A percentile compares a stretch with the other conserved stretches of the same genome.
Conservation (phyloP, 2,797 vertebrate species). For the Gorsachius magnificus region DNA sequence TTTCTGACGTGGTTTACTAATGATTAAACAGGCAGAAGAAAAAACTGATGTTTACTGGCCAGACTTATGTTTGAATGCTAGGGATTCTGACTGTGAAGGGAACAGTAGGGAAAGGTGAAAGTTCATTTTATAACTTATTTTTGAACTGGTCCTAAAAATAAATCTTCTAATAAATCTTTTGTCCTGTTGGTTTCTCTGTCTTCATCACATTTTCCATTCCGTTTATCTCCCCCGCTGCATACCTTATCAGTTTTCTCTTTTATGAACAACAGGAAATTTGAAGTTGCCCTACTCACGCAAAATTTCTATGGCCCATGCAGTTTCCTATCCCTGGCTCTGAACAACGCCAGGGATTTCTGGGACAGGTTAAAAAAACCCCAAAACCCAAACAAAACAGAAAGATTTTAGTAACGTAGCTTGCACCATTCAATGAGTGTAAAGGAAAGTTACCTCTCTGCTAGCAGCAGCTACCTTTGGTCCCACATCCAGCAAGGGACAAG, state of each 20-base stretch:
- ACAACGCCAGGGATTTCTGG: neutral
- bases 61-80: neutral
- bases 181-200: neutral
- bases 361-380: neutral
- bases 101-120: neutral
- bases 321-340: neutral
- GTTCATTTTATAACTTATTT: neutral
- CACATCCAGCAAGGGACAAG: fast-evolving
- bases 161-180: neutral
- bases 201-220: neutral
- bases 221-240: neutral
- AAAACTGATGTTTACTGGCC: conserved; percentile 12
- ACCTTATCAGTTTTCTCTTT: neutral
- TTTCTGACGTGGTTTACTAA: conserved; percentile 3
- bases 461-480: neutral
- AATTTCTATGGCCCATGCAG: neutral
- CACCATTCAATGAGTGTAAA: neutral
- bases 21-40: conserved; percentile 44
- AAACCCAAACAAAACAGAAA: neutral
- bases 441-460: neutral
- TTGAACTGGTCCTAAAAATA: neutral
- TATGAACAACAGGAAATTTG: neutral
- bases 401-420: neutral
- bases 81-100: neutral
- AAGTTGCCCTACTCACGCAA: neutral